Conservation (phyloP, 64 coral and sea anemone species). For the Montipora foliosa region DNA sequence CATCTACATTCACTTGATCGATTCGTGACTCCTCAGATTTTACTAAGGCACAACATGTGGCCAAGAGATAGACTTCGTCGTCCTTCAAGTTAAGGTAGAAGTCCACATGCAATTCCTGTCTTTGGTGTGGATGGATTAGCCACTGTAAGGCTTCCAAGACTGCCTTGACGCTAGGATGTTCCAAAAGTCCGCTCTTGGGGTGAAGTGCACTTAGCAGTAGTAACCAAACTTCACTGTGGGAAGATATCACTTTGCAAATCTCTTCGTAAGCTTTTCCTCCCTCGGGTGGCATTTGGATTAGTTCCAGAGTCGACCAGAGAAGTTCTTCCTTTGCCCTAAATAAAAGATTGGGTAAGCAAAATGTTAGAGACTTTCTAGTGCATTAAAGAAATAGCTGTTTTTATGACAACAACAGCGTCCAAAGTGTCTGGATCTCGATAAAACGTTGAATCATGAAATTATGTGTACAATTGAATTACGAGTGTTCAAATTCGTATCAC, state of each 20-base stretch:
- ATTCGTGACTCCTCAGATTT: no score
- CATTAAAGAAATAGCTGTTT: no score
- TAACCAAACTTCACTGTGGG: constrained; percentile 7
- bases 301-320: neutral
- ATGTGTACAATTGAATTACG: no score
- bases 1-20: neutral
- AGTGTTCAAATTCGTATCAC: no score
- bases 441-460: no score
- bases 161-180: neutral
- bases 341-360: neutral
- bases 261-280: neutral
- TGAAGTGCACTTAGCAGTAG: neutral
- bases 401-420: no score
- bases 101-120: neutral
- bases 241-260: neutral
- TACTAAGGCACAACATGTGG: neutral
- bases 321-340: neutral
- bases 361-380: no score
- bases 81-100: neutral
- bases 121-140: neutral
- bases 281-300: neutral
- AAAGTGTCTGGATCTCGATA: no score
- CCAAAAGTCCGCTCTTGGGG: neutral
- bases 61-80: neutral
- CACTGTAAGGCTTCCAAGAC: neutral